These are phyloP conservation scores for Coluber constrictor DNA, from an alignment of 2,797 vertebrate genomes.

Conservation along the genomic window DNA sequence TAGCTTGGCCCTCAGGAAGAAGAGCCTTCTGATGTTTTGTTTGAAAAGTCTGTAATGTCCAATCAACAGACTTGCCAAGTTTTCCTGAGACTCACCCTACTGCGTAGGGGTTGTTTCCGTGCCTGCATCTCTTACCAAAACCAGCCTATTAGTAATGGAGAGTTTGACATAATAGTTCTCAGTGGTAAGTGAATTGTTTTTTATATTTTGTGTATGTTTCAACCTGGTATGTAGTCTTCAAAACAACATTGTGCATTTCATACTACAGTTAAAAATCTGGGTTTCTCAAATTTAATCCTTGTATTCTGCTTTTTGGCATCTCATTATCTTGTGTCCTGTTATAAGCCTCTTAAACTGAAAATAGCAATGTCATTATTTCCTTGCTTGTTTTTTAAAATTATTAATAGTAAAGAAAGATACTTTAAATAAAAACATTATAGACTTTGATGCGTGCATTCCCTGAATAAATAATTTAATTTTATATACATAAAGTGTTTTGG, in stretches of 20 bases:
- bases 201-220: background rate
- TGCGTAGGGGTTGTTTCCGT: conserved; percentile 89
- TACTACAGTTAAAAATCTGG: background rate
- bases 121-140: conserved; percentile 90
- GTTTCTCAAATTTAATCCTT: background rate
- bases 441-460: background rate
- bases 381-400: conserved; percentile 7
- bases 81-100: conserved; percentile 85
- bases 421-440: background rate
- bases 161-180: conserved; percentile 98
- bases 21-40: conserved; percentile 80
- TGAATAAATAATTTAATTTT: background rate
- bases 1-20: conserved; percentile 91
- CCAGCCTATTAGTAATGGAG: conserved; percentile 93
- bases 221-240: background rate
- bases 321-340: background rate
- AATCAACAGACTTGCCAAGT: conserved; percentile 90
- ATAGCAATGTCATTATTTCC: background rate
- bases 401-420: background rate
- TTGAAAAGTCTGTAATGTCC: conserved; percentile 85
- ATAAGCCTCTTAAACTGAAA: background rate
- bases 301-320: background rate
- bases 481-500: background rate
- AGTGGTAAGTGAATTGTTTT: conserved; percentile 81
- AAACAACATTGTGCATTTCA: background rate